Conservation (phyloP, 2,888 invertebrate genomes). For the Tyria jacobaeae region DNA sequence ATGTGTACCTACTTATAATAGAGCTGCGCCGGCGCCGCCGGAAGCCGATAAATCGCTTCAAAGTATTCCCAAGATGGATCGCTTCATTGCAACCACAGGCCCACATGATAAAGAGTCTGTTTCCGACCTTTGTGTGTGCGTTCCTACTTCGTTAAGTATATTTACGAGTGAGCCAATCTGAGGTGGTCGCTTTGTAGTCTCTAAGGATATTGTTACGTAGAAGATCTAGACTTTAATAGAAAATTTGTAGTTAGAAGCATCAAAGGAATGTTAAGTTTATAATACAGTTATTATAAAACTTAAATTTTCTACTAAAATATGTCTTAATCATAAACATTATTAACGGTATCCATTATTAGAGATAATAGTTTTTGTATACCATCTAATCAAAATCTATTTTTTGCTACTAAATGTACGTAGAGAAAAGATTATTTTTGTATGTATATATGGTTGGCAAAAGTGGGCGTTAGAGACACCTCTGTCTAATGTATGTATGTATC, state of each 20-base stretch:
- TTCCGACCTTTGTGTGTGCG: conserved; percentile 51
- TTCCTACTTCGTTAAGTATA: conserved; percentile 44
- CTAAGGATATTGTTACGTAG: conserved; percentile 17
- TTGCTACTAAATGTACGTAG: too few species aligned
- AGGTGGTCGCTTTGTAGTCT: conserved; percentile 44
- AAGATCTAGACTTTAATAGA: conserved; percentile 15
- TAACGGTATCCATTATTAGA: not conserved
- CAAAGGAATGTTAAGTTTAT: not conserved
- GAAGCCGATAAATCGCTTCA: conserved; percentile 46
- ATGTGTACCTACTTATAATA: not conserved
- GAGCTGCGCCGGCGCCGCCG: conserved; percentile 44
- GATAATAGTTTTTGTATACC: not conserved
- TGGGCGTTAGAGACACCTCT: too few species aligned
- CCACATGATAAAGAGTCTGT: conserved; percentile 55
- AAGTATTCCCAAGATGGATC: conserved; percentile 57
- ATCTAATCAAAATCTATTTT: too few species aligned
- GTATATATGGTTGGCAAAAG: too few species aligned
- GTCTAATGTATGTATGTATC: too few species aligned
- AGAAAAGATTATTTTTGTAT: too few species aligned
- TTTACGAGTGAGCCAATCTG: conserved; percentile 54
- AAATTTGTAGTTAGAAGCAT: conserved; percentile 1
- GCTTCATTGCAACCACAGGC: conserved; percentile 51
- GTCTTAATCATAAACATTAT: not conserved
- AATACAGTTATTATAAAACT: not conserved
- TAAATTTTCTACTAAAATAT: not conserved